A percentile compares a stretch with the other conserved stretches of the same genome.
Conservation (phyloP, 2,113 vertebrate species). For the Alligator sinensis region DNA sequence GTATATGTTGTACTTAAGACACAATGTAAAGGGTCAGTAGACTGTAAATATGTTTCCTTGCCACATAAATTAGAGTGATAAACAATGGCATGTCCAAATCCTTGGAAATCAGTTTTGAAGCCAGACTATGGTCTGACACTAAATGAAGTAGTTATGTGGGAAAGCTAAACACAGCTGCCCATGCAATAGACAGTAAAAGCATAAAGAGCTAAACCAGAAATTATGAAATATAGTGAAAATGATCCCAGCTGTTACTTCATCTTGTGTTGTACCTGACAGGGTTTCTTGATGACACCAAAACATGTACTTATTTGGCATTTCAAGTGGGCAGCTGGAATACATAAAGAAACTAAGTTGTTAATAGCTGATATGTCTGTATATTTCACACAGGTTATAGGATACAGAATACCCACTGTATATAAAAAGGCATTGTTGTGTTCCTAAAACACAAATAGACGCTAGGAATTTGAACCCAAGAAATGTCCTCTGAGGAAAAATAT, state of each 20-base stretch:
- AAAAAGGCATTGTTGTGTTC: neutral
- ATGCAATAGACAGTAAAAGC: neutral
- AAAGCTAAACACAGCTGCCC: neutral
- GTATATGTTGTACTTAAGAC: neutral
- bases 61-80: neutral
- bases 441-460: neutral
- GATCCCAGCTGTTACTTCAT: neutral
- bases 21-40: neutral
- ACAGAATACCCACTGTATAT: neutral
- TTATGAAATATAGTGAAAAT: neutral
- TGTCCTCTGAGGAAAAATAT: neutral
- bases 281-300: neutral
- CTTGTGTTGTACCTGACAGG: neutral
- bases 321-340: neutral
- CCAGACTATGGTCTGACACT: neutral
- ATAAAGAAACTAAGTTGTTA: neutral
- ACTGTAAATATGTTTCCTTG: constrained; percentile 44
- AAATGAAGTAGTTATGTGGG: neutral
- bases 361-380: neutral
- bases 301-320: neutral
- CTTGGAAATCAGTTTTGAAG: neutral
- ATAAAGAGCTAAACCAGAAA: neutral
- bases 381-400: neutral
- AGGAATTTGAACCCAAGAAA: neutral
- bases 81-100: constrained; percentile 21